Evolutionary conservation across 2,797 vertebrate genomes (phyloP), one percentile per base, ranked within the genome.

Genomic region (Hydrocynus forskahlii): DNA sequence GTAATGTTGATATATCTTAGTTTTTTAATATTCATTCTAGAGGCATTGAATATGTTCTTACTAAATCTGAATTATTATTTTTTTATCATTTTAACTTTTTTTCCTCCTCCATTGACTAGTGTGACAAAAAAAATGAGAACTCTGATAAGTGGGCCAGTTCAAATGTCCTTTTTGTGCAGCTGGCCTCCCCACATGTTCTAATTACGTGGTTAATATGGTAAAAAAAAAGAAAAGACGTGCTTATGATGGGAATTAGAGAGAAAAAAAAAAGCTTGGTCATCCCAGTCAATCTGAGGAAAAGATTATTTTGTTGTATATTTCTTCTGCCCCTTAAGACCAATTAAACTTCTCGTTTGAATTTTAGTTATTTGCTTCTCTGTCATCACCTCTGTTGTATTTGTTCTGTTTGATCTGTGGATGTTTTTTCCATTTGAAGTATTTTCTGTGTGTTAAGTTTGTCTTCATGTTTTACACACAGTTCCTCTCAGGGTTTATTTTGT

Each of bases 401-500:
- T 35, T 35, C 35, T 17, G 17, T 83, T 80, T 82, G 21, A 63
- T 48, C 43, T 62, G 40, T 76, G 59, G 76, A 59, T 69, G 52
- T 54, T 59, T 25, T 79, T 54, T 57, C 50, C 45, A 19, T 78
- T 78, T 40, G 16, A 83, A 77, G 40, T 45, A 54, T 78, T 74
- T 81, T 45, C 29, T 81, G 52, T 78, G 54, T 66, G 79, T 75
- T 76, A 19, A 40, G 50, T 79, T 84, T 84, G 81, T 16, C 80
- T 81, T 86, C 57, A 68, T 84, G 72, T 84, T 82, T 62, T 77
- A 72, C 67, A 79, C 50, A 72, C 79, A 87, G 71, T 89, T 88
- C 83, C 86, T 85, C 89, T 91, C 88, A 89, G 89, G 89, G 76
- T 89, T 89, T 83, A 81, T 87, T 88, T 86, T 88, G 69, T 88